Evolutionary conservation across 2,797 vertebrate genomes (phyloP).

Genomic region (Pteropus rufus): DNA sequence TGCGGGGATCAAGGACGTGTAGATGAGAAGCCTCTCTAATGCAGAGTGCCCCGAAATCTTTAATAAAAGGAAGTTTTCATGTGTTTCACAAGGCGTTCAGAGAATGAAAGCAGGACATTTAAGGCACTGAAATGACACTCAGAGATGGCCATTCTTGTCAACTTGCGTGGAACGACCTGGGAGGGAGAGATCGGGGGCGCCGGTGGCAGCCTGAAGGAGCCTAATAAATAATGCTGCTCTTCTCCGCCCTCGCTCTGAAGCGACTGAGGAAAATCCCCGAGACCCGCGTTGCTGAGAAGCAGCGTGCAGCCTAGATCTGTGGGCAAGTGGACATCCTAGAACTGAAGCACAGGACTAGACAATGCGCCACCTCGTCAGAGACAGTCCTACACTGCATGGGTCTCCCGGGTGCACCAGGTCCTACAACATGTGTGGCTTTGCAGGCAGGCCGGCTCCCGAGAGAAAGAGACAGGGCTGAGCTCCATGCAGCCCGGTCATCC

Average conservation of each 20-base stretch:
- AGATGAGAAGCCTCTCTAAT: not conserved
- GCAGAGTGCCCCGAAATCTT: not conserved
- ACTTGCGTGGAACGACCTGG: not conserved
- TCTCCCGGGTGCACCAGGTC: not conserved
- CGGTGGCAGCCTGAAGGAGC: not conserved
- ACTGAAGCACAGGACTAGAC: fast-evolving
- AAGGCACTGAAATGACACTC: fast-evolving
- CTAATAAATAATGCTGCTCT: not conserved
- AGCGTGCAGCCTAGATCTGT: fast-evolving
- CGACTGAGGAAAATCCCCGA: not conserved
- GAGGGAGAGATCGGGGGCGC: not conserved
- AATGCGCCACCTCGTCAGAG: fast-evolving
- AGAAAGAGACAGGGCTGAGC: not conserved
- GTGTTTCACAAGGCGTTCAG: not conserved
- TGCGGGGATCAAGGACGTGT: not conserved
- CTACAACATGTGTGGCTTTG: fast-evolving
- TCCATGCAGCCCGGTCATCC: not conserved
- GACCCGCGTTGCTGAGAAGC: not conserved
- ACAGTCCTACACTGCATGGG: not conserved
- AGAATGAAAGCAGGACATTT: not conserved
- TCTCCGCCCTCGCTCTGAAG: not conserved
- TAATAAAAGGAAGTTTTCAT: not conserved
- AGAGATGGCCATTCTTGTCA: not conserved
- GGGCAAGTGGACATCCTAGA: fast-evolving
- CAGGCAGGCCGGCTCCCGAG: fast-evolving